phyloP scores from a whole-genome alignment of 2,888 invertebrate genomes.

The Euplexia lucipara region DNA sequence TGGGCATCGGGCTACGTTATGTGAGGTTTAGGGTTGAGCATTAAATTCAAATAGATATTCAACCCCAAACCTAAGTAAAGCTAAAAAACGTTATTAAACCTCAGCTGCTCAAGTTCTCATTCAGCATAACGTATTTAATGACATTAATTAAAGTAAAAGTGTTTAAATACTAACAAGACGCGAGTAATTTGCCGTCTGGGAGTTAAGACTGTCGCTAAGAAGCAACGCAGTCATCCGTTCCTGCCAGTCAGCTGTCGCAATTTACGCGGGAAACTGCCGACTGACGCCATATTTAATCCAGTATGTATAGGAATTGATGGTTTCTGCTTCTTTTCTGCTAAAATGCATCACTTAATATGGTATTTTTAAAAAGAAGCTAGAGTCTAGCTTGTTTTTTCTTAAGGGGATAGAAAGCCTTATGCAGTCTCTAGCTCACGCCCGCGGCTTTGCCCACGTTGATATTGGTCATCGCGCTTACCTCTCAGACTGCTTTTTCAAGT shows the following conservation, averaged over 20 bases:
- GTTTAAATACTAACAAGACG: neutral
- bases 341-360: neutral
- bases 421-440: too few species aligned
- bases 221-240: slow-evolving; percentile 29
- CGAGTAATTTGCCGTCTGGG: slow-evolving; percentile 22
- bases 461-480: too few species aligned
- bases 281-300: slow-evolving; percentile 37
- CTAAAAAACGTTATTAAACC: neutral
- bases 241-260: slow-evolving; percentile 9
- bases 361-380: neutral
- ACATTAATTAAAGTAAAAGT: slow-evolving; percentile 16
- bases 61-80: neutral
- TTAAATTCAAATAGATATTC: too few species aligned
- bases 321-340: neutral
- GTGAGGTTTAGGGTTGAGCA: too few species aligned
- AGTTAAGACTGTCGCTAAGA: slow-evolving; percentile 13
- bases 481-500: too few species aligned
- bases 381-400: neutral
- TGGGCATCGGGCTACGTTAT: too few species aligned
- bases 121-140: neutral
- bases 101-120: neutral
- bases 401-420: too few species aligned
- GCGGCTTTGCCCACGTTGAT: too few species aligned
- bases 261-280: slow-evolving; percentile 32
- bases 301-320: neutral